Evolutionary conservation across 2,113 vertebrate species (phyloP), one percentile per base, ranked within the genome.

Genomic region (Otus sunia): DNA sequence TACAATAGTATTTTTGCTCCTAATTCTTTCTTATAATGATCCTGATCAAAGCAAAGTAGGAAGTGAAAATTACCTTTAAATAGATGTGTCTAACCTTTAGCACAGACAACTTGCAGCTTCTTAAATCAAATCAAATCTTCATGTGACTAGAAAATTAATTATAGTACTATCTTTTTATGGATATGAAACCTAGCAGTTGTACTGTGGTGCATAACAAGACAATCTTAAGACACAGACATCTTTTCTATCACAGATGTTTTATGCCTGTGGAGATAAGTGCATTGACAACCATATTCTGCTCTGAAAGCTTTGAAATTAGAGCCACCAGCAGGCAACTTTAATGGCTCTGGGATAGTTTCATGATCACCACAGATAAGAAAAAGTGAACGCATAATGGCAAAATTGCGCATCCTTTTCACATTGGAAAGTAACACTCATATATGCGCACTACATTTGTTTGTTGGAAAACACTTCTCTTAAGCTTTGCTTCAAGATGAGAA

Each of bases 41-140:
- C 21, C 45, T 75, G 66, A 85, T 88, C 89, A 94, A 94, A 96
- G 53, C 87, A 96, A 84, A 59, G n/a, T 41, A 67, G n/a, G n/a
- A 96, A 94, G 71, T 50, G 52, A 93, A 95, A 86, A 90, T 90
- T 80, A 30, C 69, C 67, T 92, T 96, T 86, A 91, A 93, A 95
- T 78, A 94, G 49, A 88, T 37, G 80, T 88, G 56, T 15, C 71
- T 95, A 95, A 96, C 73, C 69, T 97, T 93, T 72, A 91, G 49
- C 71, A 96, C 45, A 82, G 71, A 71, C 56, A 86, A 73, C 59
- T 49, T 95, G 15, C 45, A 89, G 23, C 34, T 95, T 92, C 79
- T 92, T 85, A 96, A 96, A 88, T 92, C 49, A 93, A 73, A 95
- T 60, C 13, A 92, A 85, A 88, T 52, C 36, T 92, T 96, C 77